Evolutionary conservation across 1,140 invertebrate species (phyloP).

Genomic region (Pygmarrhopalites habei): DNA sequence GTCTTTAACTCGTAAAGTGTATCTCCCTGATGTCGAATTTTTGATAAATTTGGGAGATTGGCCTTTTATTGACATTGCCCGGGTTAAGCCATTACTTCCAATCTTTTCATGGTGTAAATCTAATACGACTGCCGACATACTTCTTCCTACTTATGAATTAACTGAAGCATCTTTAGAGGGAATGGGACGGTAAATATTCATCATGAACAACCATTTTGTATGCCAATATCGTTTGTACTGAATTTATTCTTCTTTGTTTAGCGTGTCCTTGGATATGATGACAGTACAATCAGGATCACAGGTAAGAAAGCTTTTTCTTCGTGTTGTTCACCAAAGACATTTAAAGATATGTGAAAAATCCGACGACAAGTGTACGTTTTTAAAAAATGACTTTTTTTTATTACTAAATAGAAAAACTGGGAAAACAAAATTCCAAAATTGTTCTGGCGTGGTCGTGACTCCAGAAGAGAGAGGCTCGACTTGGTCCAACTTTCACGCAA

Average conservation of each 20-base stretch:
- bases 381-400: too few species aligned
- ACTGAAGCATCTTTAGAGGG: conserved; percentile 85
- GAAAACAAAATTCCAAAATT: conserved; percentile 62
- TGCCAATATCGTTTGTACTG: too few species aligned
- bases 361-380: too few species aligned
- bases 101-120: conserved; percentile 93
- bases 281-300: conserved; percentile 75
- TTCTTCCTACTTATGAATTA: conserved; percentile 91
- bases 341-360: too few species aligned
- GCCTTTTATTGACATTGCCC: conserved; percentile 62
- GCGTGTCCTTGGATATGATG: conserved; percentile 79
- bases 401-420: too few species aligned
- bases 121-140: conserved; percentile 72
- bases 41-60: conserved; percentile 93
- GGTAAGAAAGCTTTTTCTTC: too few species aligned
- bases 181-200: conserved; percentile 33
- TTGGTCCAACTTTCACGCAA: conserved; percentile 70
- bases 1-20: conserved; percentile 72
- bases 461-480: conserved; percentile 69
- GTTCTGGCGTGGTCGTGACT: conserved; percentile 90
- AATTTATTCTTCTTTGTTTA: conserved; percentile 45
- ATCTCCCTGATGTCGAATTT: conserved; percentile 80
- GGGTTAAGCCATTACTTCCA: conserved; percentile 55
- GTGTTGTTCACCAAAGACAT: too few species aligned
- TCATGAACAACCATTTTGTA: background rate